Base-by-base conservation (phyloP, 1,140 invertebrate species). In the Spodoptera frugiperda region DNA sequence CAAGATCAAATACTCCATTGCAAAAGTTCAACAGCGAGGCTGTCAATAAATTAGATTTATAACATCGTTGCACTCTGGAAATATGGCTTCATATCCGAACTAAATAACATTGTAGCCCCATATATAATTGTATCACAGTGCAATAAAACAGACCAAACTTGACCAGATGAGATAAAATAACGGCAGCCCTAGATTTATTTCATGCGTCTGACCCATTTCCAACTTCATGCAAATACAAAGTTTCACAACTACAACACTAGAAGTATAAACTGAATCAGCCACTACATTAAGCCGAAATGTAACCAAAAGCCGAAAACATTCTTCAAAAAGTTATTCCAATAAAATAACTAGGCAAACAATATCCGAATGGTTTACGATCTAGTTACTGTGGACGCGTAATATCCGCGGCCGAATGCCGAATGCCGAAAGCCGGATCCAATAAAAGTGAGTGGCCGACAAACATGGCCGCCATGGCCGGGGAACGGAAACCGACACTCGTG, bases 261-360 rank as follows among this genome's bases (percentile, higher is more conserved):
- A 67, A 67, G 17, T 49, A 25, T 5, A n/a, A 67, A 67, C 44
- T 49, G 44, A 48, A 67, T 67, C 63, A 67, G 12, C 44, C 61
- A 65, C 39, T 67, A 67, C 63, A 67, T 67, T 49, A 49, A 46
- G 44, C 39, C 39, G 4, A 63, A 65, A 10, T 11, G 21, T 44
- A 15, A 25, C 39, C 15, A 15, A 63, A 11, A 39, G 59, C 57
- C 57, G 57, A 61, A 39, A 17, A 65, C 63, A 59, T 63, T 63
- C 33, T 49, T 67, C 63, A 67, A 67, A 39, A 67, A 67, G 39
- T 67, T 67, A 0, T 49, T 8, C 63, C 63, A 44, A 67, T 67
- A 63, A 63, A 63, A 63, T 63, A 63, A 48, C 63, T 49, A 67
- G 63, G 19, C 63, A 46, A 49, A 67, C 63, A 67, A 67, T 67